Percentiles rank a stretch among this genome's conserved stretches.
phyloP scores from a whole-genome alignment of 2,797 vertebrate genomes.

The Poliocrania exsul region DNA sequence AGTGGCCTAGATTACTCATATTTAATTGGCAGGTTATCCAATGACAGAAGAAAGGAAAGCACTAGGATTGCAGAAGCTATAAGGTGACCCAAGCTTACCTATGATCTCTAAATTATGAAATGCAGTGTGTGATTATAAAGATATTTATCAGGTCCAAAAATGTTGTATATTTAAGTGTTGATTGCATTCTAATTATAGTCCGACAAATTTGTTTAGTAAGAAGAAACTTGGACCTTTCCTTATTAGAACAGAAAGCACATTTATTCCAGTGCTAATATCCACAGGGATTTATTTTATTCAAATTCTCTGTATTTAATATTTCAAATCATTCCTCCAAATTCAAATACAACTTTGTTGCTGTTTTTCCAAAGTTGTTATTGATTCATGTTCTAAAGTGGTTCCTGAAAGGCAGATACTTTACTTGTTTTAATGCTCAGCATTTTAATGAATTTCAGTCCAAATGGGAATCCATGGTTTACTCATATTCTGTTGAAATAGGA shows the following conservation, averaged over 20 bases:
- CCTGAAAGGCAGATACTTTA: conserved; percentile 43
- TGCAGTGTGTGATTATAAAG: conserved; percentile 58
- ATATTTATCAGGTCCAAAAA: conserved; percentile 59
- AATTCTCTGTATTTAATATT: conserved; percentile 42
- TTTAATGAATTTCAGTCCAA: conserved; percentile 39
- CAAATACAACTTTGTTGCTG: conserved; percentile 4
- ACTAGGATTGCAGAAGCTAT: conserved; percentile 94
- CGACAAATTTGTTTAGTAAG: conserved; percentile 23
- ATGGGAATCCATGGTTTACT: conserved; percentile 26
- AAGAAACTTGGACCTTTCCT: conserved; percentile 41
- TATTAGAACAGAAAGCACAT: conserved; percentile 20
- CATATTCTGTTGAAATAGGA: neutral
- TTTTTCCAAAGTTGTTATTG: conserved; percentile 33
- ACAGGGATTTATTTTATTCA: conserved; percentile 18
- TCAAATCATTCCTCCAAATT: conserved; percentile 41
- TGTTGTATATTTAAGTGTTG: conserved; percentile 66
- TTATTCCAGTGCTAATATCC: conserved; percentile 11
- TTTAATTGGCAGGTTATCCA: conserved; percentile 94
- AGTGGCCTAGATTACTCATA: conserved; percentile 96
- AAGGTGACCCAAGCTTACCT: conserved; percentile 81
- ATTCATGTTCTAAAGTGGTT: conserved; percentile 42
- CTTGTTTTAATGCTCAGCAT: conserved; percentile 23
- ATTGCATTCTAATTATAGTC: conserved; percentile 51
- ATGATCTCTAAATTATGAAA: conserved; percentile 67
- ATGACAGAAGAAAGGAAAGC: conserved; percentile 95